Conservation (phyloP, 2,888 invertebrate species). For the Apamea epomidion region DNA sequence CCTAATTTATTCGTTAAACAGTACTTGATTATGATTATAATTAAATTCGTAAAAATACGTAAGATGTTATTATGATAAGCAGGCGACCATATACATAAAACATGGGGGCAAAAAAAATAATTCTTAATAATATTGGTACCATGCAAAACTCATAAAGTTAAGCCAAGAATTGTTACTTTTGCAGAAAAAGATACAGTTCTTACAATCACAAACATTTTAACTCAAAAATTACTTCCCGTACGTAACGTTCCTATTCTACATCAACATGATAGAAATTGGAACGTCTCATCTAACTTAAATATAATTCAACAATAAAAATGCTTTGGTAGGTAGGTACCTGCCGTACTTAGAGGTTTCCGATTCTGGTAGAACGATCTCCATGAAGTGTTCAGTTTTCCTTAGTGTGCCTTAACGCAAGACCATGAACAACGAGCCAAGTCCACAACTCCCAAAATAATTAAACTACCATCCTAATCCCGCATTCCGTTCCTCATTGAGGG, state of each 20-base stretch:
- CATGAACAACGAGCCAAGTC: neutral
- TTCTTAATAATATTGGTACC: neutral
- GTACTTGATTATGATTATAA: neutral
- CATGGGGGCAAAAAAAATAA: neutral
- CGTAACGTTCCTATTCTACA: neutral
- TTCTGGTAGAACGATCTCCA: neutral
- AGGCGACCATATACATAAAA: neutral
- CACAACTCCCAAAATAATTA: constrained; percentile 19
- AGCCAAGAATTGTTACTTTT: neutral
- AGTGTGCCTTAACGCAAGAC: neutral
- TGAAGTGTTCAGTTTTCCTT: neutral
- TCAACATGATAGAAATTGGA: neutral
- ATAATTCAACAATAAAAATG: neutral
- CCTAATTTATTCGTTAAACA: constrained; percentile 26
- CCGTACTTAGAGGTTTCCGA: neutral
- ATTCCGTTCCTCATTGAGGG: constrained; percentile 32
- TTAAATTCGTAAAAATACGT: neutral
- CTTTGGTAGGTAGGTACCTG: neutral
- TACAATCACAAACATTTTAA: neutral
- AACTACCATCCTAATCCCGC: constrained; percentile 39
- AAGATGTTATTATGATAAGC: neutral
- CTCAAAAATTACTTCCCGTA: neutral
- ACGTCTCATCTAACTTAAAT: neutral
- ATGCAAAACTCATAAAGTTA: neutral
- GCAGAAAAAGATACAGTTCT: neutral